Conservation (phyloP, 2,797 vertebrate species). For the Lepus townsendii region DNA sequence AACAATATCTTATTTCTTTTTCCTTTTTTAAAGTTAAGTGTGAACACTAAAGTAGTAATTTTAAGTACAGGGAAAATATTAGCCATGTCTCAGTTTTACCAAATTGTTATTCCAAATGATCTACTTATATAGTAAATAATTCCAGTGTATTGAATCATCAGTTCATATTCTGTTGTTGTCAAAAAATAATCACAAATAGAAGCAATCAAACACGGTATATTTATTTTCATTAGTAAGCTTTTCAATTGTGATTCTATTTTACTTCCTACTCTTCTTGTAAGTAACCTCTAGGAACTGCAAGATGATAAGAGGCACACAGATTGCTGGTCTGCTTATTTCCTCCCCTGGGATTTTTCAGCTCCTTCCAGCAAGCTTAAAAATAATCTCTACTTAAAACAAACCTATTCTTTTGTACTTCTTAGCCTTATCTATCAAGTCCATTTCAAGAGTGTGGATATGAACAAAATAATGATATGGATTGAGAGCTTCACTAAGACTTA, state of each 20-base stretch:
- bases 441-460: slow-evolving; percentile 83
- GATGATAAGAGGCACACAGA: slow-evolving; percentile 78
- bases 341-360: slow-evolving; percentile 82
- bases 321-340: slow-evolving; percentile 70
- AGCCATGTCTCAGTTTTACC: slow-evolving; percentile 60
- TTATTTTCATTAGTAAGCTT: slow-evolving; percentile 87
- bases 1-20: background rate
- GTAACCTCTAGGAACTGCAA: slow-evolving; percentile 85
- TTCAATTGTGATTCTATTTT: slow-evolving; percentile 82
- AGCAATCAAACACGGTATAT: slow-evolving; percentile 82
- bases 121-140: slow-evolving; percentile 81
- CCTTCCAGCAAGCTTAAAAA: slow-evolving; percentile 86
- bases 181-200: slow-evolving; percentile 80
- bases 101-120: slow-evolving; percentile 73
- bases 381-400: slow-evolving; percentile 88
- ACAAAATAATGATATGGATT: slow-evolving; percentile 80
- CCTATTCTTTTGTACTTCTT: slow-evolving; percentile 86
- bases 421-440: slow-evolving; percentile 84
- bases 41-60: slow-evolving; percentile 78
- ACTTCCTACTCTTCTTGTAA: slow-evolving; percentile 88
- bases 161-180: slow-evolving; percentile 80
- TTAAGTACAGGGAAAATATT: slow-evolving; percentile 54
- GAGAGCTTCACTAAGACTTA: slow-evolving; percentile 71
- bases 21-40: slow-evolving; percentile 8
- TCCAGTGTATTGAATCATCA: slow-evolving; percentile 80